Percentiles rank a stretch among this genome's conserved stretches.
Evolutionary conservation across 2,113 vertebrate species (phyloP).

Genomic region (Oryzias celebensis): DNA sequence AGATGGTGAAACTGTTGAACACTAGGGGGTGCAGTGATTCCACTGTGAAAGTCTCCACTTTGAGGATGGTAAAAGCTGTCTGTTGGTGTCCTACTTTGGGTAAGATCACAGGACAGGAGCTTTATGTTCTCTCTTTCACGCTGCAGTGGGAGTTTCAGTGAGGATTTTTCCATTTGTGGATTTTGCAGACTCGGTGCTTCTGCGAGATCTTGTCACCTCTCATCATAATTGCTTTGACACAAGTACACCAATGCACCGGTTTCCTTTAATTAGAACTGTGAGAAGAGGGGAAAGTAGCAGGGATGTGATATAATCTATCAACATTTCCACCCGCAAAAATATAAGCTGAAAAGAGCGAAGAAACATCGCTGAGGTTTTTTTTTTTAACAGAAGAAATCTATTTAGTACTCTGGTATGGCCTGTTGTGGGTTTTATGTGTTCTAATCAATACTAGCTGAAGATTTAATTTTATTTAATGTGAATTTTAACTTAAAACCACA

Average conservation of each 20-base stretch:
- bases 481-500: too few species aligned
- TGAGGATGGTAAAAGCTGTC: not conserved
- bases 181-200: constrained; percentile 12
- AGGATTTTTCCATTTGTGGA: constrained; percentile 2
- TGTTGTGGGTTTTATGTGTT: too few species aligned
- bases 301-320: constrained; percentile 19
- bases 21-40: constrained; percentile 34
- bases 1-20: not conserved
- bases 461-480: too few species aligned
- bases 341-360: constrained; percentile 6
- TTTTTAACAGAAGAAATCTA: not conserved
- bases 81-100: constrained; percentile 2
- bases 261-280: constrained; percentile 46
- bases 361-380: constrained; percentile 2
- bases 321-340: constrained; percentile 19
- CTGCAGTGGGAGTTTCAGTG: not conserved
- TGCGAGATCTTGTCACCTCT: constrained; percentile 30
- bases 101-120: not conserved
- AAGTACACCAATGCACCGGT: constrained; percentile 37
- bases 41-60: not conserved
- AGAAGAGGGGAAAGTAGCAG: constrained; percentile 46
- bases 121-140: constrained; percentile 5
- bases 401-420: too few species aligned
- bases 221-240: constrained; percentile 38
- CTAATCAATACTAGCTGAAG: too few species aligned